Base-by-base conservation (phyloP, 2,113 vertebrate species). In the Chlamydotis undulata region DNA sequence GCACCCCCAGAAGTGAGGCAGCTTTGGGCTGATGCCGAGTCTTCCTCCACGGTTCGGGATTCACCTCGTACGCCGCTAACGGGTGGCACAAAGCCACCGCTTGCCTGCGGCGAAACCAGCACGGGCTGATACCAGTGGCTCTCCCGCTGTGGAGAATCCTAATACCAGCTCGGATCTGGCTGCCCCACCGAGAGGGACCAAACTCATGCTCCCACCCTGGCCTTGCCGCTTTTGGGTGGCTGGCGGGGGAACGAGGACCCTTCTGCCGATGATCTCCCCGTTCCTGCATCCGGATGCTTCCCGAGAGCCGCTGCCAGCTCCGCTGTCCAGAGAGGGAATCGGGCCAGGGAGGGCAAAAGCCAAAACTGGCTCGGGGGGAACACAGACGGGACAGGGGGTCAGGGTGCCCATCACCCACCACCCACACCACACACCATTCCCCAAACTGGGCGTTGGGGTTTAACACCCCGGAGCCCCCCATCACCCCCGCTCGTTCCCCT, bases 131-230 rank as follows among this genome's bases (percentile, higher is more conserved):
- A 19, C 37, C 6, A 14, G 69, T 0, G 6, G 8, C 41, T 29
- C 9, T 57, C 29, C 39, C 53, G 1, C 18, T 0, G 1, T 4
- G 1, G 83, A 71, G 26, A 70, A 67, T 64, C 88, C 77, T 12
- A 2, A 39, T 43, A 25, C 28, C 0, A 2, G 37, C 45, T 53
- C 74, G 56, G 7, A 39, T 7, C 26, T 3, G 0, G 25, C 14
- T 4, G 7, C 53, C 65, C 25, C 84, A 28, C 0, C 3, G 31
- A 41, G 7, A 47, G 70, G 57, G 49, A 37, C 4, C 31, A 4
- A 67, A 1, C 19, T n/a, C 64, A 0, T 0, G 6, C 24, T 78
- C 23, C 50, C 60, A 2, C 4, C 23, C 17, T 1, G 1, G 12
- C 49, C 65, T 19, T 2, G 3, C 43, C 35, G 59, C 26, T 56